Conservation (phyloP, 2,888 invertebrate genomes). For the Dinocampus coccinellae region DNA sequence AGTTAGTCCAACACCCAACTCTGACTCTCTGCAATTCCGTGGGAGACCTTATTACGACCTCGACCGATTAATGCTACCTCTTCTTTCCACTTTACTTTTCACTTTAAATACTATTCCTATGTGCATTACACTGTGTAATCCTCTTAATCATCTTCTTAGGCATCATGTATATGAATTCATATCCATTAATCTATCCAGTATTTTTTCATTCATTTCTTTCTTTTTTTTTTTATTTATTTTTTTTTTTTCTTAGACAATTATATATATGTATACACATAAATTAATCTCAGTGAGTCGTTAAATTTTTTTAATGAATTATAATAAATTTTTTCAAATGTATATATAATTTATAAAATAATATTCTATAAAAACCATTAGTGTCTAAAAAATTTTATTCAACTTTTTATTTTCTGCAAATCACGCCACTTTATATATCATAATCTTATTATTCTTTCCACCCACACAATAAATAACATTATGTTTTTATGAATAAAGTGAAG, state of each 20-base stretch:
- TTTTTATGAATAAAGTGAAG: constrained; percentile 8
- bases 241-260: too few relatives aligned
- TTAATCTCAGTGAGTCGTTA: not conserved
- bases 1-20: constrained; percentile 50
- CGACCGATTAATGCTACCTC: constrained; percentile 51
- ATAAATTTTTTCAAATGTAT: not conserved
- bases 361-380: not conserved
- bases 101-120: not conserved
- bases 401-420: not conserved
- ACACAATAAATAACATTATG: not conserved
- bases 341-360: not conserved
- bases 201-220: too few relatives aligned
- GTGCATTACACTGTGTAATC: not conserved
- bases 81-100: constrained; percentile 27
- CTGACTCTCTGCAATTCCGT: constrained; percentile 41
- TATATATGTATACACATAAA: not conserved
- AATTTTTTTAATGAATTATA: not conserved
- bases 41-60: constrained; percentile 55
- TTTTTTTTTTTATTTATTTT: too few relatives aligned
- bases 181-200: not conserved
- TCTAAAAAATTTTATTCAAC: not conserved
- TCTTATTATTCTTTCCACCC: constrained; percentile 11
- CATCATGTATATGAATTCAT: not conserved
- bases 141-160: not conserved
- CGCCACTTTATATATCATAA: constrained; percentile 15